These are phyloP conservation scores for Palythoa grandis DNA, from an alignment of 92 coral and sea anemone species.

Conservation along the genomic window DNA sequence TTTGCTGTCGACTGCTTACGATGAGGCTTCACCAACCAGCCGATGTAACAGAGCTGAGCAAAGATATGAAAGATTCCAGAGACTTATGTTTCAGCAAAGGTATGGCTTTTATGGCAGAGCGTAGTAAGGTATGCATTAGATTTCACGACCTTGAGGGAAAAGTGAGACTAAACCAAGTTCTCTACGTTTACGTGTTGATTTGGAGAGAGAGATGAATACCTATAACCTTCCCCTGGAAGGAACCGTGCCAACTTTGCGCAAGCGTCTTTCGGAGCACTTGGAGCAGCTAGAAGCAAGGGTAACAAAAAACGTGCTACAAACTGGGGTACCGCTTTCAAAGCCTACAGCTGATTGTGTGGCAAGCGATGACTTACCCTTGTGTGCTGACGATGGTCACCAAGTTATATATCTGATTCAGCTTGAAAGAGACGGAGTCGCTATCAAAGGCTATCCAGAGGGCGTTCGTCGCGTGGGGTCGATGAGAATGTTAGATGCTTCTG, in stretches of 20 bases:
- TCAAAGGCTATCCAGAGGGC: background rate
- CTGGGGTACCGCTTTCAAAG: slow-evolving; percentile 42
- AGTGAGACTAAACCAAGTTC: slow-evolving; percentile 50
- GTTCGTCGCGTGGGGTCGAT: background rate
- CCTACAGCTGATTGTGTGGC: slow-evolving; percentile 53
- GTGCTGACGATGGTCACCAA: no score
- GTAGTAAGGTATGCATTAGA: slow-evolving; percentile 31
- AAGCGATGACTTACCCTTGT: background rate
- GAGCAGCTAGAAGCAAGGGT: slow-evolving; percentile 45
- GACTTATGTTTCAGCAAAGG: slow-evolving; percentile 52
- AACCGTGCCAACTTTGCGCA: slow-evolving; percentile 54
- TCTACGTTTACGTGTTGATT: slow-evolving; percentile 57
- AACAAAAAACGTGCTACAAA: slow-evolving; percentile 29
- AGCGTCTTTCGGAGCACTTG: slow-evolving; percentile 49
- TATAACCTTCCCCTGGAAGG: background rate
- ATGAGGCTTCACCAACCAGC: slow-evolving; percentile 57
- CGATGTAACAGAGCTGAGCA: slow-evolving; percentile 46
- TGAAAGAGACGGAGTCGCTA: background rate
- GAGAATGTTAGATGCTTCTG: background rate
- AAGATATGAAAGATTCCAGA: slow-evolving; percentile 41
- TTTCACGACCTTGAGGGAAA: slow-evolving; percentile 46
- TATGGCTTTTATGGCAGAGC: slow-evolving; percentile 54
- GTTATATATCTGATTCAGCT: background rate
- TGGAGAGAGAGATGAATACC: slow-evolving; percentile 39
- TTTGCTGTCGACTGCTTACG: background rate